Evolutionary conservation across 2,888 invertebrate genomes (phyloP).

Genomic region (Pristionchus japonicus): DNA sequence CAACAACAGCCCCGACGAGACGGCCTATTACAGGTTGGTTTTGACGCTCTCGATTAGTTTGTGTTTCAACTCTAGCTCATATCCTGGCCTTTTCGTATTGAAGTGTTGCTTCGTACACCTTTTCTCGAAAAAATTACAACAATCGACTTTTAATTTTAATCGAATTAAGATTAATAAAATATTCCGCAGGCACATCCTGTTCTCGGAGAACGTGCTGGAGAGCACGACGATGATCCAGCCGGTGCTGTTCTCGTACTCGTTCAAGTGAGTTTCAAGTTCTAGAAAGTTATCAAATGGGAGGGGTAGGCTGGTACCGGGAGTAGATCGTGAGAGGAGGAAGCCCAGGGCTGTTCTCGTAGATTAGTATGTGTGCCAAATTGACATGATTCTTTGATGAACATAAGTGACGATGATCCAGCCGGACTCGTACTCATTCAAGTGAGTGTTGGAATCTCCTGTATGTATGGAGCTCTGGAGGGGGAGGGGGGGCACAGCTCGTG

Average conservation of each 20-base stretch:
- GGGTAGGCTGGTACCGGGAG: background rate
- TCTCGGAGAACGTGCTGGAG: slow-evolving; percentile 96
- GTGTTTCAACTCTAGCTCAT: background rate
- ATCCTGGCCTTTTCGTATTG: background rate
- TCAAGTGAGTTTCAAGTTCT: slow-evolving; percentile 89
- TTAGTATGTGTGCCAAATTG: too few species aligned
- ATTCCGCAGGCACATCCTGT: slow-evolving; percentile 88
- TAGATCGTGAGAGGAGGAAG: background rate
- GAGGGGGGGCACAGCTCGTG: too few species aligned
- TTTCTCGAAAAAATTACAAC: too few species aligned
- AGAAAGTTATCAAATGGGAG: slow-evolving; percentile 74
- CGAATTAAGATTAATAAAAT: background rate
- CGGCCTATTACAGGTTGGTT: slow-evolving; percentile 91
- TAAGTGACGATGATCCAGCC: too few species aligned
- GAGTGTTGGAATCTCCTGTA: too few species aligned
- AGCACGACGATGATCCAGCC: slow-evolving; percentile 99
- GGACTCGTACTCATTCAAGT: too few species aligned
- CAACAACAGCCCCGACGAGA: slow-evolving; percentile 99
- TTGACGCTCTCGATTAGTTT: background rate
- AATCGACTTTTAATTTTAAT: too few species aligned
- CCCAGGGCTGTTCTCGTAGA: too few species aligned
- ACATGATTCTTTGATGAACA: too few species aligned
- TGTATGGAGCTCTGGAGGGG: too few species aligned
- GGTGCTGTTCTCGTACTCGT: slow-evolving; percentile 97
- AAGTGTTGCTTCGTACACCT: background rate